These are phyloP conservation scores for Heliopora coerulea DNA, from an alignment of 92 coral and sea anemone genomes.

Conservation along the genomic window DNA sequence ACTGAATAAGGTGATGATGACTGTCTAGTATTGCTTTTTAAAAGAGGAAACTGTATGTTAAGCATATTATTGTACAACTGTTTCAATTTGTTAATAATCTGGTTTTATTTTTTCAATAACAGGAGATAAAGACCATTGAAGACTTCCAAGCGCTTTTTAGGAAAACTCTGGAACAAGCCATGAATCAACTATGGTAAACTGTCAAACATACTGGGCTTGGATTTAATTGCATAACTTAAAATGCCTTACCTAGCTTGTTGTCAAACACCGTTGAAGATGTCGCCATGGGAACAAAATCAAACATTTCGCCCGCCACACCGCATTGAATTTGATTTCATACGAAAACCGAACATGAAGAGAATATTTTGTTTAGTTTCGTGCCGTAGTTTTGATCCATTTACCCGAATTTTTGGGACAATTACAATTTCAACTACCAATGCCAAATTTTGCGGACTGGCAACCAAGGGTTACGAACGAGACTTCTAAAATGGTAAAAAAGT, in stretches of 20 bases:
- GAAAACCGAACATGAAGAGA: too few species aligned
- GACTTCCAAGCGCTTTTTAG: slow-evolving; percentile 80
- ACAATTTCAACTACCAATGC: too few species aligned
- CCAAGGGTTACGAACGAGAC: too few species aligned
- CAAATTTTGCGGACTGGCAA: too few species aligned
- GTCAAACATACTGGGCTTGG: not conserved
- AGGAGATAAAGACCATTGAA: slow-evolving; percentile 94
- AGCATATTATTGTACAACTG: not conserved
- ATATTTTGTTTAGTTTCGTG: too few species aligned
- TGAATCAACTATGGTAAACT: slow-evolving; percentile 84
- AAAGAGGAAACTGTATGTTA: not conserved
- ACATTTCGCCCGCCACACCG: too few species aligned
- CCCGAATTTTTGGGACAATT: too few species aligned
- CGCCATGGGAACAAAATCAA: slow-evolving; percentile 1
- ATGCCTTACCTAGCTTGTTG: not conserved
- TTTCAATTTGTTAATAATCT: not conserved
- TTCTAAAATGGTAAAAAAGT: too few species aligned
- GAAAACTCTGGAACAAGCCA: slow-evolving; percentile 91
- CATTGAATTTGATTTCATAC: too few species aligned
- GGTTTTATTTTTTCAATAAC: not conserved
- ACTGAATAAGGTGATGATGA: slow-evolving; percentile 65
- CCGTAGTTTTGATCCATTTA: too few species aligned
- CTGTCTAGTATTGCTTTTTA: not conserved
- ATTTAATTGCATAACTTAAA: not conserved
- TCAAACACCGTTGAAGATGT: not conserved